These are phyloP conservation scores for Pteropus rufus DNA, from an alignment of 2,797 vertebrate genomes.

Conservation along the genomic window DNA sequence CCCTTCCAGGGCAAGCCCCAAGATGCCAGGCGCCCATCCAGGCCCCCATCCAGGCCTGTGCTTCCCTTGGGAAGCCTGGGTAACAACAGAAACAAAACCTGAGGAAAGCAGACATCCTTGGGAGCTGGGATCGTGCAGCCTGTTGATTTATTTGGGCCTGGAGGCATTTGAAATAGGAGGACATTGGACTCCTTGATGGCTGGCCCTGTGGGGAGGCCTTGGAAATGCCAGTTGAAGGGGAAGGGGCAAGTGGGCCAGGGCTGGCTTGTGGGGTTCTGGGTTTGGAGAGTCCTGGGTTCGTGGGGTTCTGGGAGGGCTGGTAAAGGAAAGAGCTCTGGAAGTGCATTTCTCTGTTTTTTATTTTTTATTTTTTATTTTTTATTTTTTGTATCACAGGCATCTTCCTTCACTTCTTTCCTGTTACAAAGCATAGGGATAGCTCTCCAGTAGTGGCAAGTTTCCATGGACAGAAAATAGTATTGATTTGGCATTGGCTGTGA, in stretches of 20 bases:
- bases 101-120: neutral
- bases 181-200: neutral
- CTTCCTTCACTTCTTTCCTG: neutral
- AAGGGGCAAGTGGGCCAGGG: neutral
- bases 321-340: neutral
- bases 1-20: neutral
- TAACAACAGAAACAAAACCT: neutral
- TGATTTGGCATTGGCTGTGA: neutral
- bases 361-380: no score
- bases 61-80: neutral
- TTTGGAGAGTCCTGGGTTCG: neutral
- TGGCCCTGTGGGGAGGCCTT: neutral
- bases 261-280: neutral
- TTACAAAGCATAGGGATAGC: neutral
- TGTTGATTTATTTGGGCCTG: neutral
- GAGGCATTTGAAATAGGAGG: conserved; percentile 30
- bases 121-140: neutral
- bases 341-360: neutral
- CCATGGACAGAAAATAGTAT: neutral
- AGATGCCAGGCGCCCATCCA: neutral
- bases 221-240: neutral
- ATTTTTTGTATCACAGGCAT: neutral
- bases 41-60: neutral
- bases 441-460: no score
- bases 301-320: neutral